Conservation (phyloP, 2,113 vertebrate genomes). For the Oenanthe melanoleuca region DNA sequence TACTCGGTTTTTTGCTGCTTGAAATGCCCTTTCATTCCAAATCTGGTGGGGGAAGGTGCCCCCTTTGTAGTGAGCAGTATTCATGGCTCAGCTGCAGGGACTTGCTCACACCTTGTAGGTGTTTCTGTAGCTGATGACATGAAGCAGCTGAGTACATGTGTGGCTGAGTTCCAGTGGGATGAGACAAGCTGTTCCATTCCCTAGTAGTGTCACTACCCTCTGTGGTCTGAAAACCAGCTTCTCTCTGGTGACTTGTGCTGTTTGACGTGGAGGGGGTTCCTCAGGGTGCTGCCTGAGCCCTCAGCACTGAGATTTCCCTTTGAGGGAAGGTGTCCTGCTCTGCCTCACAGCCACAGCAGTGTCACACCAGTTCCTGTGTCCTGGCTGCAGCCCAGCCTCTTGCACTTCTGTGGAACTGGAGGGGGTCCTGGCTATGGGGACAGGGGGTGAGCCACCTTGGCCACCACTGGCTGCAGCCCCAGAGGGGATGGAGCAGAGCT, state of each 20-base stretch:
- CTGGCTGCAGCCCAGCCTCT: neutral
- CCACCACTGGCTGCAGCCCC: fast-evolving
- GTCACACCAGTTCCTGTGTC: fast-evolving
- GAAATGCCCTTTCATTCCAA: neutral
- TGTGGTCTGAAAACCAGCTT: neutral
- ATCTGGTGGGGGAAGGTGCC: fast-evolving
- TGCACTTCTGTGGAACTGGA: fast-evolving
- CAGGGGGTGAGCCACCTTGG: neutral
- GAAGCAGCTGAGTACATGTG: neutral
- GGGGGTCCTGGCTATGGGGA: no score
- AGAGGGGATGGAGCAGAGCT: neutral
- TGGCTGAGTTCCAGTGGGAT: neutral
- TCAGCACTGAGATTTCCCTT: fast-evolving
- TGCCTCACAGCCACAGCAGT: fast-evolving
- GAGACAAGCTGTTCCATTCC: neutral
- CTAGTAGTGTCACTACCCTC: no score
- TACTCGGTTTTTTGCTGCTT: neutral
- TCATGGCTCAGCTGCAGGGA: neutral
- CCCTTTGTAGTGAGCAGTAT: no score
- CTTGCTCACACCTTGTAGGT: neutral
- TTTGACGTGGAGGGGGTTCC: fast-evolving
- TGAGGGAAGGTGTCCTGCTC: neutral
- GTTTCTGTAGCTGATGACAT: neutral
- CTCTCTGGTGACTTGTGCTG: neutral
- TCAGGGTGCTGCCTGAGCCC: neutral